Evolutionary conservation across 2,888 invertebrate genomes (phyloP).

Genomic region (Ochropleura plecta): DNA sequence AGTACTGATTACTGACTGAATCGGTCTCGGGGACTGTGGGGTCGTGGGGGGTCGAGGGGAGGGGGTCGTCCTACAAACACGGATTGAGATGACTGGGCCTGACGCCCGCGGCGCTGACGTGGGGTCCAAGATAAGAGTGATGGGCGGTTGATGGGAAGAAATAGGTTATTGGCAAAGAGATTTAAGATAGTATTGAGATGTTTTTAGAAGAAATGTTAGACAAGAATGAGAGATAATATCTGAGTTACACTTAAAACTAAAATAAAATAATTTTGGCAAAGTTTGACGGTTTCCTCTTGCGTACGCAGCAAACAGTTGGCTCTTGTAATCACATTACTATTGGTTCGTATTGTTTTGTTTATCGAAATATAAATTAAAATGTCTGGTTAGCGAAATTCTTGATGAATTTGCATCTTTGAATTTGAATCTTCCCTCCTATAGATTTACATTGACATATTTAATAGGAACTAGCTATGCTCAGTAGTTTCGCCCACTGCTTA

Average conservation of each 20-base stretch:
- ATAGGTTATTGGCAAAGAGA: slow-evolving; percentile 1
- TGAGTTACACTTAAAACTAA: neutral
- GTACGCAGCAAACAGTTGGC: neutral
- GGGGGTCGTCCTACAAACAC: slow-evolving; percentile 78
- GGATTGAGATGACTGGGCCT: slow-evolving; percentile 81
- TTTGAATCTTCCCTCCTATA: neutral
- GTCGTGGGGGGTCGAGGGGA: slow-evolving; percentile 43
- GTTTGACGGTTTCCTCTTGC: neutral
- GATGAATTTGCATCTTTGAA: no score
- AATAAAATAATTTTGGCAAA: neutral
- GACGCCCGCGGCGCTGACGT: slow-evolving; percentile 75
- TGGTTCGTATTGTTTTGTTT: neutral
- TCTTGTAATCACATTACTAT: neutral
- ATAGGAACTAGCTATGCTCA: no score
- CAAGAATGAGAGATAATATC: neutral
- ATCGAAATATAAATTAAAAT: neutral
- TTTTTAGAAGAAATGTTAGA: neutral
- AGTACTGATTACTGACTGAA: slow-evolving; percentile 77
- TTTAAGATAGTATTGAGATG: neutral
- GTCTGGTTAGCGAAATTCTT: neutral
- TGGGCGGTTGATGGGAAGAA: slow-evolving; percentile 1
- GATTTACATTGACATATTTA: no score
- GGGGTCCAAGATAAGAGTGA: slow-evolving; percentile 61
- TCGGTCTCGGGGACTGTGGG: slow-evolving; percentile 59
- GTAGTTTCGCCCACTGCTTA: no score